Conservation (phyloP, 2,113 vertebrate species). For the Potamarius usumacintae region DNA sequence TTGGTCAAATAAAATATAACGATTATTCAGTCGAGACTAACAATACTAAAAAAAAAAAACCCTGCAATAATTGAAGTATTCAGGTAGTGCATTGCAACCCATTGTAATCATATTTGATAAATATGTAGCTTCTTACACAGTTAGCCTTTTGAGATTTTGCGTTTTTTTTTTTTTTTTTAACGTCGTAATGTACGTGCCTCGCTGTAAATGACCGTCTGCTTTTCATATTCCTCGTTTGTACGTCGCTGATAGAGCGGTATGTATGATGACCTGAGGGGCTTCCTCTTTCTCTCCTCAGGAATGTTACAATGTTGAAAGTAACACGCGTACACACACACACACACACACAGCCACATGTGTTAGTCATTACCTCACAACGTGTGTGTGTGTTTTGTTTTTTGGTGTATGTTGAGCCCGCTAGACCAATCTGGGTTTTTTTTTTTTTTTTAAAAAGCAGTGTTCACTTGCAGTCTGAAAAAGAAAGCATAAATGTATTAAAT, state of each 20-base stretch:
- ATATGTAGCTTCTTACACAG: background rate
- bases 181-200: constrained; percentile 63
- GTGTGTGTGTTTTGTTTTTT: background rate
- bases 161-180: constrained; percentile 59
- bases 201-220: constrained; percentile 50
- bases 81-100: constrained; percentile 22
- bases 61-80: constrained; percentile 41
- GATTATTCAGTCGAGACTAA: constrained; percentile 5
- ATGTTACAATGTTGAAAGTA: constrained; percentile 44
- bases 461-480: background rate
- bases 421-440: background rate
- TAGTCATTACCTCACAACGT: constrained; percentile 57
- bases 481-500: background rate
- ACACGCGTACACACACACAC: too few relatives aligned
- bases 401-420: background rate
- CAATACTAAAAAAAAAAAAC: constrained; percentile 26
- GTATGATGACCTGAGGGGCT: constrained; percentile 63
- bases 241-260: constrained; percentile 63
- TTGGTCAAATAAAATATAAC: background rate
- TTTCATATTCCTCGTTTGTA: constrained; percentile 58
- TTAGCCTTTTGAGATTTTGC: constrained; percentile 47
- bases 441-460: background rate
- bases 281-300: constrained; percentile 44
- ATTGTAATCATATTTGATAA: constrained; percentile 2
- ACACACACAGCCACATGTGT: constrained; percentile 61